These are phyloP conservation scores for Ophioninae sp. DNA, from an alignment of 2,888 invertebrate genomes.

Conservation along the genomic window DNA sequence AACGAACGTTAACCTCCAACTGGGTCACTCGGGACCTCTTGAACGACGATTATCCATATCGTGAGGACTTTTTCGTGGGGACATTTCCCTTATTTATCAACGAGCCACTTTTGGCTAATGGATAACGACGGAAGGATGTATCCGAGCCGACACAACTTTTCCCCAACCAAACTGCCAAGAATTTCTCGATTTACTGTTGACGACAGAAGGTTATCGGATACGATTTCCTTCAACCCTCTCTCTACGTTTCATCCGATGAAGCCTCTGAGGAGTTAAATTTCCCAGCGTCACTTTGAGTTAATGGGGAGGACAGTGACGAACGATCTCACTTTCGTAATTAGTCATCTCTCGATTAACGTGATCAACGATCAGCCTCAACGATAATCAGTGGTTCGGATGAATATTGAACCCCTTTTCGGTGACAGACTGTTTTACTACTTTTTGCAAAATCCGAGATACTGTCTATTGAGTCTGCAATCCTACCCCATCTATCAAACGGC, in stretches of 20 bases:
- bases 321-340: background rate
- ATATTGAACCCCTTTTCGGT: background rate
- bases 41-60: background rate
- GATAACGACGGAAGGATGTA: background rate
- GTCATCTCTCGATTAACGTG: background rate
- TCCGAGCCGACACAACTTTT: slow-evolving; percentile 1
- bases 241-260: background rate
- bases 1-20: slow-evolving; percentile 21
- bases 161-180: background rate
- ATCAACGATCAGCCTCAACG: background rate
- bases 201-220: background rate
- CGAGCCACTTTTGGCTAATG: slow-evolving; percentile 10
- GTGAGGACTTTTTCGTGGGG: background rate
- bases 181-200: background rate
- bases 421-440: background rate
- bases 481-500: background rate
- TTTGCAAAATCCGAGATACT: background rate
- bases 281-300: background rate
- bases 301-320: background rate
- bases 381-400: background rate
- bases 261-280: background rate
- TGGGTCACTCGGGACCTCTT: slow-evolving; percentile 10
- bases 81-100: background rate
- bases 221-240: background rate
- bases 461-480: background rate